Evolutionary conservation across 2,113 vertebrate species (phyloP).

Genomic region (Ondatra zibethicus): DNA sequence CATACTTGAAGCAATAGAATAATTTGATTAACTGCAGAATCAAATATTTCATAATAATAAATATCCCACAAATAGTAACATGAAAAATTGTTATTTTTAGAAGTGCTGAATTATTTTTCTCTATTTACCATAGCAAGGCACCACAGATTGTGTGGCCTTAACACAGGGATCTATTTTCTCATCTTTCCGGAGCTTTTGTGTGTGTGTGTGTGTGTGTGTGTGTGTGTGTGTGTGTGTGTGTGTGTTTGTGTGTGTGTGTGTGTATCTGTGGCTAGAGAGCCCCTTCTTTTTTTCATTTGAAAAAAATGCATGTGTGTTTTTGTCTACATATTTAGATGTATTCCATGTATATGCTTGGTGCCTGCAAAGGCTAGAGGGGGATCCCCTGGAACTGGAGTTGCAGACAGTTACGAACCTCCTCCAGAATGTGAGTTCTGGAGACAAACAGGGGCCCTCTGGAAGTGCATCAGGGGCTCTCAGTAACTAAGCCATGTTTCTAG

Average conservation of each 20-base stretch:
- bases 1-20: neutral
- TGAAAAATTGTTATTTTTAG: neutral
- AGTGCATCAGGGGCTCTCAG: neutral
- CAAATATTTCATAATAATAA: slow-evolving; percentile 8
- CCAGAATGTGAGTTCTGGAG: neutral
- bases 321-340: neutral
- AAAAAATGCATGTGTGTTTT: neutral
- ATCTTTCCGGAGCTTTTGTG: neutral
- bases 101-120: neutral
- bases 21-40: neutral
- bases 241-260: too few species aligned
- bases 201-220: too few species aligned
- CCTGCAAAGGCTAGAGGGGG: neutral
- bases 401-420: neutral
- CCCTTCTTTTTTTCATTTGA: neutral
- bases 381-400: neutral
- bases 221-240: too few species aligned
- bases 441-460: neutral
- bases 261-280: neutral
- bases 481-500: neutral
- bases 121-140: neutral
- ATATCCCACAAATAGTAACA: neutral
- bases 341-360: neutral
- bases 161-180: neutral
- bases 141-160: neutral